These are phyloP conservation scores for Dasyprocta punctata DNA, from an alignment of 2,113 vertebrate species.

Conservation along the genomic window DNA sequence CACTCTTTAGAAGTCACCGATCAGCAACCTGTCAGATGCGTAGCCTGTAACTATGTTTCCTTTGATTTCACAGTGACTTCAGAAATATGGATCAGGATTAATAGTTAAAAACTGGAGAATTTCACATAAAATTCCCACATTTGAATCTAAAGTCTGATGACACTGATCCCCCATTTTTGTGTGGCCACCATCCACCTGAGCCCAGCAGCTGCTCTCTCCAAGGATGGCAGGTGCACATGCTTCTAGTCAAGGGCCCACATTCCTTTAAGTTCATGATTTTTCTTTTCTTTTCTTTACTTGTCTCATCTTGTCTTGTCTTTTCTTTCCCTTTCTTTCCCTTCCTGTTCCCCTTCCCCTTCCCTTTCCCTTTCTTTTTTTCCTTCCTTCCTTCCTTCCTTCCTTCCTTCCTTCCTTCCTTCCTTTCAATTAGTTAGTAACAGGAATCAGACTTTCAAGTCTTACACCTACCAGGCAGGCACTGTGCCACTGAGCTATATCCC, in stretches of 20 bases:
- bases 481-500: too few species aligned
- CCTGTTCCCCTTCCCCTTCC: too few species aligned
- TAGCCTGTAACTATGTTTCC: not conserved
- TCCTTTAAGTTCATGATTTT: constrained; percentile 13
- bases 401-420: too few species aligned
- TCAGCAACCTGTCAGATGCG: not conserved
- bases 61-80: not conserved
- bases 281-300: too few species aligned
- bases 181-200: not conserved
- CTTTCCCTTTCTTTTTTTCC: too few species aligned
- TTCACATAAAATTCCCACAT: not conserved
- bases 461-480: too few species aligned
- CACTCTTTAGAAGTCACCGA: not conserved
- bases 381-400: too few species aligned
- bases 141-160: not conserved
- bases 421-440: too few species aligned
- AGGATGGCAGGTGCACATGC: not conserved
- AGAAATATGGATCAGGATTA: not conserved
- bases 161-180: not conserved
- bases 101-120: not conserved
- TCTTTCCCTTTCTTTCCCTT: too few species aligned
- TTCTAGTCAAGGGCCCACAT: not conserved
- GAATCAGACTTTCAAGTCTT: too few species aligned
- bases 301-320: too few species aligned
- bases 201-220: not conserved